These are phyloP conservation scores for Phalera bucephala DNA, from an alignment of 2,888 invertebrate genomes.

Conservation along the genomic window DNA sequence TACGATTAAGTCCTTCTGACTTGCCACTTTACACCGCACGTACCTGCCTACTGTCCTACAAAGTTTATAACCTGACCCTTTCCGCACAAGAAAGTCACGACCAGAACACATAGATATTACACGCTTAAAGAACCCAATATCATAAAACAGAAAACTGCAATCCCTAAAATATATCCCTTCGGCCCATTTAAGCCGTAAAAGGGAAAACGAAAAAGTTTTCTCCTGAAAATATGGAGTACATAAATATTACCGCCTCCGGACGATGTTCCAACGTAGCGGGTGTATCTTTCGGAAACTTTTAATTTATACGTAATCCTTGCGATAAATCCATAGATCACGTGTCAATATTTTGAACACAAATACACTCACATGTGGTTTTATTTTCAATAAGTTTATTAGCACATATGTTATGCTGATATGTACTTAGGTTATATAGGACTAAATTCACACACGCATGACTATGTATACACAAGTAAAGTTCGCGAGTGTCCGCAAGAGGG, in stretches of 20 bases:
- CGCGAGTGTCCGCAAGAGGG: slow-evolving; percentile 19
- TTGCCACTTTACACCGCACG: slow-evolving; percentile 25
- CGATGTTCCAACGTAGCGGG: slow-evolving; percentile 58
- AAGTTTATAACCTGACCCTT: slow-evolving; percentile 17
- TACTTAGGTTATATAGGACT: neutral
- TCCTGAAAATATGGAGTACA: slow-evolving; percentile 67
- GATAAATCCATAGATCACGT: slow-evolving; percentile 27
- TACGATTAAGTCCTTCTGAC: slow-evolving; percentile 39
- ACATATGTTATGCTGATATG: neutral
- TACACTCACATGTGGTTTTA: slow-evolving; percentile 14
- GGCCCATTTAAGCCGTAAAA: slow-evolving; percentile 62
- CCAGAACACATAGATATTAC: slow-evolving; percentile 20
- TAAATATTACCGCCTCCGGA: slow-evolving; percentile 62
- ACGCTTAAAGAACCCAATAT: slow-evolving; percentile 43
- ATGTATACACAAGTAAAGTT: slow-evolving; percentile 30
- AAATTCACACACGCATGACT: slow-evolving; percentile 25
- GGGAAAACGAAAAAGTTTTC: slow-evolving; percentile 57
- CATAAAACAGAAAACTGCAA: slow-evolving; percentile 62
- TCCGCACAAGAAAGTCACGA: slow-evolving; percentile 15
- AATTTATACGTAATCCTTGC: slow-evolving; percentile 40
- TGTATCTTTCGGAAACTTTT: slow-evolving; percentile 49
- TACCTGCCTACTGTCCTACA: slow-evolving; percentile 3
- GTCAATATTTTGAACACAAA: slow-evolving; percentile 9
- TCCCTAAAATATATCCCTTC: slow-evolving; percentile 54
- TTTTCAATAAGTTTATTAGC: slow-evolving; percentile 14